Base-by-base conservation (phyloP, 2,888 invertebrate species). In the Falcaria lacertinaria region DNA sequence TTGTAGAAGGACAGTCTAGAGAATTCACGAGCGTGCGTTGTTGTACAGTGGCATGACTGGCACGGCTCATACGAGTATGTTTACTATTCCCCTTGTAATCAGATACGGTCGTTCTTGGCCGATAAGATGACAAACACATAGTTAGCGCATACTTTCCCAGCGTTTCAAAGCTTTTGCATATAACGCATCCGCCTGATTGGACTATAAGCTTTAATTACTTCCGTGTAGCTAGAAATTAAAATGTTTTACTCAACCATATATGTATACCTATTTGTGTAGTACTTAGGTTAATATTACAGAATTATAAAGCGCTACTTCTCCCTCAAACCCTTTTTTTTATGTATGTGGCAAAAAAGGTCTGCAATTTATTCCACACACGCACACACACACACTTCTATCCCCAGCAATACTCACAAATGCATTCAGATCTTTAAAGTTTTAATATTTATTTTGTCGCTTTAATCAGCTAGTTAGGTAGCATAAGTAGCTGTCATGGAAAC, bases 81-180 rank as follows among this genome's bases (percentile, higher is more conserved):
- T 44, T 43, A 44, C 40, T 47, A 37, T 39, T 44, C 48, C 43
- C 47, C 47, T 33, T 39, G 64, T 61, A 67, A 66, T 49, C 35
- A 19, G 64, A 71, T 47, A 55, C 53, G 41, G 41, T 42, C 41
- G 47, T 39, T 33, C 28, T 42, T 45, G 47, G 37, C 45, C 54
- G 60, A 61, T 64, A 57, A 48, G 41, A 54, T 60, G 60, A 55
- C 52, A 50, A 57, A 54, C 47, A 48, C 42, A 44, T 36, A 38
- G 38, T 58, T 54, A 64, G 70, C 57, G 56, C 72, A 74, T 78
- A 76, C 70, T 68, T 78, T 70, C 60, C 58, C 60, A 71, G 42
- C 48, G 54, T 43, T 44, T 19, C 19, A 44, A 48, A 32, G 47
- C 54, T 52, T 57, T 55, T 14, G 37, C 14, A 15, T 15, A 22